These are phyloP conservation scores for Phaetusa simplex DNA, from an alignment of 2,113 vertebrate genomes.

Conservation along the genomic window DNA sequence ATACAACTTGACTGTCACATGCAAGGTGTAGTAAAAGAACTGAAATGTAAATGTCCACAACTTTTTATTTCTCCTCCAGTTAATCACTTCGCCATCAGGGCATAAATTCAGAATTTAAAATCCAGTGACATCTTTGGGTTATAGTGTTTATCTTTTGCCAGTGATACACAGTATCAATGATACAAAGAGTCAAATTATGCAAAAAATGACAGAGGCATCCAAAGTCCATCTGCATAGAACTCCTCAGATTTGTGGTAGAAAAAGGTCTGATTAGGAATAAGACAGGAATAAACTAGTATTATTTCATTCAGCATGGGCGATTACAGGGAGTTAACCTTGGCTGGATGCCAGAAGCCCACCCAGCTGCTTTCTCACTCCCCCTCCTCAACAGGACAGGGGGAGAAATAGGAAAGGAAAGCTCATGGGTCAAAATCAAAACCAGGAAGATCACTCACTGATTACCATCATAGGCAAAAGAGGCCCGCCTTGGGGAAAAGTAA, in stretches of 20 bases:
- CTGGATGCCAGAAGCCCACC: not conserved
- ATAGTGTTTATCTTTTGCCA: not conserved
- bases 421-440: not conserved
- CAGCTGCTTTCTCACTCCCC: not conserved
- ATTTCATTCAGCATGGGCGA: not conserved
- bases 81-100: not conserved
- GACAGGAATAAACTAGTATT: not conserved
- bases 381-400: not conserved
- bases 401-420: not conserved
- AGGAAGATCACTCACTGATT: not conserved
- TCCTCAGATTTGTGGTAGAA: not conserved
- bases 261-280: not conserved
- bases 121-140: not conserved
- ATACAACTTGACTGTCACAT: not conserved
- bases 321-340: not conserved
- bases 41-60: not conserved
- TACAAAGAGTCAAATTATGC: not conserved
- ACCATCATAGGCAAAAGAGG: not conserved
- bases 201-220: not conserved
- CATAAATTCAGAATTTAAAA: not conserved
- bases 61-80: not conserved
- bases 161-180: not conserved
- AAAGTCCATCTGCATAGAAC: not conserved
- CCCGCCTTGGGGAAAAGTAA: not conserved
- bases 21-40: not conserved